Conservation (phyloP, 1,140 invertebrate genomes). For the Ceratina calcarata region DNA sequence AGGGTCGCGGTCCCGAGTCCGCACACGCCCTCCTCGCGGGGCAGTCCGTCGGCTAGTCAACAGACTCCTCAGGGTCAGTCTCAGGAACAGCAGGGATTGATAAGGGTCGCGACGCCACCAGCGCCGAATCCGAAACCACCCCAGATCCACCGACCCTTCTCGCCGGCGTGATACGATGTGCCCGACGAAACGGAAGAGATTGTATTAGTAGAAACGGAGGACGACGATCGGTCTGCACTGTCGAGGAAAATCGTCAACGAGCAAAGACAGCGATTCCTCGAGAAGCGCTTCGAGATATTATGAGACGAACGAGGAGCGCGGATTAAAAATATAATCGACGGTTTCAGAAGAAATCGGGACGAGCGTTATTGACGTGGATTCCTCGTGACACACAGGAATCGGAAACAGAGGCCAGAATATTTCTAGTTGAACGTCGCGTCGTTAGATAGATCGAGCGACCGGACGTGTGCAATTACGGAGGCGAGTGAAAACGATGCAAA, state of each 20-base stretch:
- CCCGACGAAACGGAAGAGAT: conserved; percentile 6
- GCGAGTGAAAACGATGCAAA: not conserved
- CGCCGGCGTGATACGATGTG: conserved; percentile 78
- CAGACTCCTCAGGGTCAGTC: conserved; percentile 62
- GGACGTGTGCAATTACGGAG: conserved; percentile 37
- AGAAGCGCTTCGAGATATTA: conserved; percentile 60
- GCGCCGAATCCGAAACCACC: conserved; percentile 75
- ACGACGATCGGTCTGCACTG: conserved; percentile 9
- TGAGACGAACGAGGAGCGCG: conserved; percentile 21
- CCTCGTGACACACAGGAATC: not conserved
- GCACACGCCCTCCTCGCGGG: conserved; percentile 78
- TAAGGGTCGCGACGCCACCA: conserved; percentile 75
- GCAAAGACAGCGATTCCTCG: conserved; percentile 35
- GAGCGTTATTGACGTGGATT: not conserved
- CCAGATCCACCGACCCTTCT: conserved; percentile 79
- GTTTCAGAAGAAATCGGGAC: not conserved
- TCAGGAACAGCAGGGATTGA: conserved; percentile 73
- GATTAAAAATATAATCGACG: too few relatives aligned
- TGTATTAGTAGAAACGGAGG: not conserved
- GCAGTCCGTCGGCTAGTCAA: conserved; percentile 72
- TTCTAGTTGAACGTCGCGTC: conserved; percentile 5
- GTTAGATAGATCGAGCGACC: not conserved
- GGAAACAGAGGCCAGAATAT: not conserved
- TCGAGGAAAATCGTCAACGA: conserved; percentile 4
- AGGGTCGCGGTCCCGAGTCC: conserved; percentile 78